Percentiles rank a stretch among this genome's conserved stretches.
These are phyloP conservation scores for Thamnophis sirtalis DNA, from an alignment of 2,113 vertebrate genomes.

Conservation along the genomic window DNA sequence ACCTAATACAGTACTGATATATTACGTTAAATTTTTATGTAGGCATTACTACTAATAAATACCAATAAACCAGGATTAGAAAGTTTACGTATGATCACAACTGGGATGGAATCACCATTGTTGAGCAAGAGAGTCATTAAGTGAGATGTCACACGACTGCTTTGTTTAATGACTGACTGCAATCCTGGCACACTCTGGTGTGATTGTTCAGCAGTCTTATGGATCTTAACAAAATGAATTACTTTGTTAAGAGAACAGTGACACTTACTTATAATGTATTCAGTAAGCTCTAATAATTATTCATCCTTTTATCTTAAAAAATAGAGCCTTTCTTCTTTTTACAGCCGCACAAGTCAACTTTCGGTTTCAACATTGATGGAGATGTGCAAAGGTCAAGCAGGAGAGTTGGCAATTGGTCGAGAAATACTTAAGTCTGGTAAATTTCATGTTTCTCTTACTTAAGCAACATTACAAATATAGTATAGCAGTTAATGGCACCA, in stretches of 20 bases:
- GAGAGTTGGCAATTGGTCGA: constrained; percentile 85
- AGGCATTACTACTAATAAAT: background rate
- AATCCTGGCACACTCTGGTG: background rate
- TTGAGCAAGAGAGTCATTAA: background rate
- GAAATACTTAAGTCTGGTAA: constrained; percentile 90
- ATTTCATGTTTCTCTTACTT: constrained; percentile 12
- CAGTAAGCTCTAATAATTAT: background rate
- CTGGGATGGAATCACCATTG: background rate
- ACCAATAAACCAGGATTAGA: background rate
- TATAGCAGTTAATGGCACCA: background rate
- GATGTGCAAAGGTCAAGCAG: constrained; percentile 86
- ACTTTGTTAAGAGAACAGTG: background rate
- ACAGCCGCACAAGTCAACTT: constrained; percentile 86
- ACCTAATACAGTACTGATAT: background rate
- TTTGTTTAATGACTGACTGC: background rate
- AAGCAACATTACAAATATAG: background rate
- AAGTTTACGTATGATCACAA: background rate
- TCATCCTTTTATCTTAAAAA: background rate
- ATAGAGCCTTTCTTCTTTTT: constrained; percentile 36
- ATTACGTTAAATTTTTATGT: background rate
- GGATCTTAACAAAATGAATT: background rate
- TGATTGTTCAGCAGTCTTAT: background rate
- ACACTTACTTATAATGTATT: background rate
- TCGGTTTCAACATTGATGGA: constrained; percentile 86
- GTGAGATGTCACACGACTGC: background rate